These are phyloP conservation scores for Gryllus longicercus DNA, from an alignment of 2,888 invertebrate genomes.

Conservation along the genomic window DNA sequence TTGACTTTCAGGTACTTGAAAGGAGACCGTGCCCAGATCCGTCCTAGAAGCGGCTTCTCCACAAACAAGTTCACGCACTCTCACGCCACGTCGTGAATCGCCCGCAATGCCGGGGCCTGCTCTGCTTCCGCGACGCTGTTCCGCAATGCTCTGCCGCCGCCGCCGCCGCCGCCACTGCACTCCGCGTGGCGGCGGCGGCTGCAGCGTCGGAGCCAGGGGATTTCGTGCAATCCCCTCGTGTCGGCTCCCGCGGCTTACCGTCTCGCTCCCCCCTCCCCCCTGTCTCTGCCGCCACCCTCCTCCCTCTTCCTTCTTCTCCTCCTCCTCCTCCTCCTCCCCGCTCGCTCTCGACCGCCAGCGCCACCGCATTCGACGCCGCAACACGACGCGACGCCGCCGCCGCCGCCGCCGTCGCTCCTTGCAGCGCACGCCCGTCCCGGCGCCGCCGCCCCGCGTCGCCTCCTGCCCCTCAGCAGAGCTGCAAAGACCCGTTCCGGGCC, in stretches of 20 bases:
- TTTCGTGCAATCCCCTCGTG: slow-evolving; percentile 17
- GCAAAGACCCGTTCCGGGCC: neutral
- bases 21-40: too few relatives aligned
- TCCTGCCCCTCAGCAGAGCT: neutral
- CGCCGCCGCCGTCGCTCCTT: too few relatives aligned
- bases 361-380: neutral
- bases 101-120: too few relatives aligned
- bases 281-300: neutral
- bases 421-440: too few relatives aligned
- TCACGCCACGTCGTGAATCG: too few relatives aligned
- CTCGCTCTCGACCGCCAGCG: neutral
- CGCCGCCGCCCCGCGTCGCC: too few relatives aligned
- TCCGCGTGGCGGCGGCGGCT: neutral
- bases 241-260: neutral
- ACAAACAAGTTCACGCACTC: too few relatives aligned
- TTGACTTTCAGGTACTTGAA: too few relatives aligned
- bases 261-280: neutral
- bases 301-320: neutral
- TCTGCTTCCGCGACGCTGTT: too few relatives aligned
- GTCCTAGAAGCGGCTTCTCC: too few relatives aligned
- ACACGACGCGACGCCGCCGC: neutral
- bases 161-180: too few relatives aligned
- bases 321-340: neutral
- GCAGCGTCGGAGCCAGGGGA: neutral
- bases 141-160: too few relatives aligned